Evolutionary conservation across 2,797 vertebrate genomes (phyloP).

Genomic region (Brachyrhaphis roseni): DNA sequence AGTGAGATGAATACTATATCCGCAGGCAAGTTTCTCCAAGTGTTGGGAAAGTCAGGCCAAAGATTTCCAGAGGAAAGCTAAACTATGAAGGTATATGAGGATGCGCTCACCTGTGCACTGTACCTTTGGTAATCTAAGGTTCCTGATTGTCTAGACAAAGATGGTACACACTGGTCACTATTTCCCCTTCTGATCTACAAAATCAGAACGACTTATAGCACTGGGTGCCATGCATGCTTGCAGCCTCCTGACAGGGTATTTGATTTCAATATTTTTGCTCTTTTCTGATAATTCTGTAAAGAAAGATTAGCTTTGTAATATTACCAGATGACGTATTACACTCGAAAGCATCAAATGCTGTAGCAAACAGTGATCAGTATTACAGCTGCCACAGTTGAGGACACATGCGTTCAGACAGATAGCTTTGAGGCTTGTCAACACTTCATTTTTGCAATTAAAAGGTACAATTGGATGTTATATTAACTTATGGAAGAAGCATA

Average conservation of each 20-base stretch:
- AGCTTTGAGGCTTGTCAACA: constrained; percentile 56
- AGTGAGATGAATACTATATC: constrained; percentile 48
- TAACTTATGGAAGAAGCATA: constrained; percentile 72
- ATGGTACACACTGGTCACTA: constrained; percentile 32
- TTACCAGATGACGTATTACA: constrained; percentile 73
- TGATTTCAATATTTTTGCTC: constrained; percentile 29
- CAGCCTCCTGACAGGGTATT: constrained; percentile 14
- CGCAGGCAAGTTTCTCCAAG: constrained; percentile 29
- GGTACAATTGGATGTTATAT: constrained; percentile 70
- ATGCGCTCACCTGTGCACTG: constrained; percentile 30
- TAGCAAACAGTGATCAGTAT: constrained; percentile 74
- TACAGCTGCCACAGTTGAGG: constrained; percentile 61
- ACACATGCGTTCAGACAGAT: constrained; percentile 55
- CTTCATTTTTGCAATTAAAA: constrained; percentile 50
- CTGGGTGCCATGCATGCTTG: constrained; percentile 26
- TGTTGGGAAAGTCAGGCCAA: constrained; percentile 15
- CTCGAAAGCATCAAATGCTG: constrained; percentile 61
- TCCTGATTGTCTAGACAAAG: constrained; percentile 42
- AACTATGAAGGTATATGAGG: constrained; percentile 9
- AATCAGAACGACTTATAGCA: constrained; percentile 31
- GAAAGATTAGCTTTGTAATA: constrained; percentile 49
- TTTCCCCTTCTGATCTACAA: background rate
- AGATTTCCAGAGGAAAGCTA: constrained; percentile 30
- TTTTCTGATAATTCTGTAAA: constrained; percentile 37
- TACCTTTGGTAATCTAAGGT: constrained; percentile 39